Conservation (phyloP, 30 jellyfish, hydroid and myxozoan genomes). For the Clytia hemisphaerica region DNA sequence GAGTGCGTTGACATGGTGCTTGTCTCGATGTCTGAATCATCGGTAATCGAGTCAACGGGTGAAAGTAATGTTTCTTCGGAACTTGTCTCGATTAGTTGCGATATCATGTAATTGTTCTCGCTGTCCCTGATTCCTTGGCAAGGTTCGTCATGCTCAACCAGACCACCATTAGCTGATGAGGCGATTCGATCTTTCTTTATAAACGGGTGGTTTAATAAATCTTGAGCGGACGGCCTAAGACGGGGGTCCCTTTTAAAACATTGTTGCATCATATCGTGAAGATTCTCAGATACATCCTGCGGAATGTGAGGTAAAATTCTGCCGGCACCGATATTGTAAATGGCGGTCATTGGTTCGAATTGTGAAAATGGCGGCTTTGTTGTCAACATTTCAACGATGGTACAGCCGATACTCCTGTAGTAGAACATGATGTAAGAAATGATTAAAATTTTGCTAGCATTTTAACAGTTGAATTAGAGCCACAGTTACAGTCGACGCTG, state of each 20-base stretch:
- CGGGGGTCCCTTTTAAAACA: constrained; percentile 86
- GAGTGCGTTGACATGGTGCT: no score
- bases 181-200: constrained; percentile 45
- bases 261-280: constrained; percentile 54
- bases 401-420: constrained; percentile 84
- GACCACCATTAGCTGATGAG: no score
- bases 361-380: constrained; percentile 83
- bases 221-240: constrained; percentile 78
- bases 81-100: no score
- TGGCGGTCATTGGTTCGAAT: constrained; percentile 92
- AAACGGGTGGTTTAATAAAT: constrained; percentile 72
- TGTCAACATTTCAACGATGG: constrained; percentile 77
- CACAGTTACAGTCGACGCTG: neutral
- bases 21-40: no score
- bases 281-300: constrained; percentile 29
- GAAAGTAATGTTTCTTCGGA: no score
- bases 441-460: no score
- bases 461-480: neutral
- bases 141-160: no score
- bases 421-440: neutral
- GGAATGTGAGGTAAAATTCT: constrained; percentile 72
- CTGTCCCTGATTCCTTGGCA: no score
- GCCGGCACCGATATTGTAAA: constrained; percentile 85
- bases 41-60: no score
- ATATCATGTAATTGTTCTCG: no score